Base-by-base conservation (phyloP, 2,113 vertebrate species). In the Neodontobutis hainanensis region DNA sequence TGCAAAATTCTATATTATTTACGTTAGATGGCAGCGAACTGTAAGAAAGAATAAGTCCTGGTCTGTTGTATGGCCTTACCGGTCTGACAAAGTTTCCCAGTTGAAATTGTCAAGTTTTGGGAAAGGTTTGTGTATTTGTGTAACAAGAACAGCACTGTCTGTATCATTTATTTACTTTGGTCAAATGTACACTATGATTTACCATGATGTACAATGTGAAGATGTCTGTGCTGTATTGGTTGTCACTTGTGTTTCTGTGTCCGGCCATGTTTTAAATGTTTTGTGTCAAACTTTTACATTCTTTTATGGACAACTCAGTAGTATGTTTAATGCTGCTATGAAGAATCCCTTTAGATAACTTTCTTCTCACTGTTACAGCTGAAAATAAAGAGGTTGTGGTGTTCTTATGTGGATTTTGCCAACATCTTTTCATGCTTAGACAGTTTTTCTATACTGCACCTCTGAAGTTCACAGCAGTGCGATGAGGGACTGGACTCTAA, bases 71-170 rank as follows among this genome's bases (percentile, higher is more conserved):
- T 11, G 52, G 56, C 49, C 73, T 75, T 47, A 75, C 50, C 74
- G 56, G 8, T 42, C 60, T 62, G 63, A 67, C 61, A 55, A 9
- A 45, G 38, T 46, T 44, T 34, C 67, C 70, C 65, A 69, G 65
- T 70, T 69, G 57, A 75, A 45, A 15, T 12, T 48, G 15, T 55
- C 66, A 73, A 49, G 45, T 84, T 61, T 80, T 69, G 70, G 48
- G 34, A 72, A 61, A 72, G 68, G 63, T 81, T 72, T 86, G 73
- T 83, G 84, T 70, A 53, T 69, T 40, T 35, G 67, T 80, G 68
- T 43, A 49, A 74, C 32, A 12, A 83, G 71, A 75, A 56, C 57
- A n/a, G n/a, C 77, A 66, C 60, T 78, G 65, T 65, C 11, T 73
- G 68, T 86, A 43, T 53, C 49, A 73, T 75, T 64, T 19, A 71